phyloP scores from a whole-genome alignment of 1,140 invertebrate genomes.

The Anthonomus grandis region DNA sequence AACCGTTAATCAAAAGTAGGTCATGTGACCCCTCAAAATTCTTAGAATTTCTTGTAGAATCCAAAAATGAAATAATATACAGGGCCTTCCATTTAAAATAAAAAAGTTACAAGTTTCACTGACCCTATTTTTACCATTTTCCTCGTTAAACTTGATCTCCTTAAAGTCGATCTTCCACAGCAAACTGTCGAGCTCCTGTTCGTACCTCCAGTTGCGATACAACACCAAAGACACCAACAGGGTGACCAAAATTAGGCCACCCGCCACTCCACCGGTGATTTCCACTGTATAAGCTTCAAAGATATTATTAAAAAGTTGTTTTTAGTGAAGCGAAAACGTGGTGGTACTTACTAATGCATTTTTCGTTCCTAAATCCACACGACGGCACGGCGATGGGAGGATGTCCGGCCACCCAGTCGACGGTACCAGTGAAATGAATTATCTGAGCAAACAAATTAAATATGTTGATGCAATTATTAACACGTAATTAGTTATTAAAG shows the following conservation, averaged over 20 bases:
- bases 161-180: slow-evolving; percentile 95
- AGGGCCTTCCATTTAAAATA: too few relatives aligned
- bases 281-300: slow-evolving; percentile 73
- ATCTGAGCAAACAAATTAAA: slow-evolving; percentile 58
- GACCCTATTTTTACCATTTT: slow-evolving; percentile 36
- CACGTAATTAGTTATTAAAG: too few relatives aligned
- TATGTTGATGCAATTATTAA: too few relatives aligned
- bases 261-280: slow-evolving; percentile 75
- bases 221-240: slow-evolving; percentile 65
- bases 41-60: too few relatives aligned
- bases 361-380: slow-evolving; percentile 89
- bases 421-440: slow-evolving; percentile 61
- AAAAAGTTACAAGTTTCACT: too few relatives aligned
- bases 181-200: slow-evolving; percentile 89
- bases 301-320: slow-evolving; percentile 5
- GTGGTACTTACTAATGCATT: slow-evolving; percentile 62
- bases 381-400: slow-evolving; percentile 88
- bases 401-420: slow-evolving; percentile 72
- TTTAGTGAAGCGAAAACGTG: background rate
- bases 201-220: slow-evolving; percentile 91
- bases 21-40: too few relatives aligned
- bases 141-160: slow-evolving; percentile 72
- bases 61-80: too few relatives aligned
- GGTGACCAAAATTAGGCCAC: slow-evolving; percentile 68
- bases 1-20: too few relatives aligned